phyloP scores from a whole-genome alignment of 1,140 invertebrate species.

The Lycorma delicatula region DNA sequence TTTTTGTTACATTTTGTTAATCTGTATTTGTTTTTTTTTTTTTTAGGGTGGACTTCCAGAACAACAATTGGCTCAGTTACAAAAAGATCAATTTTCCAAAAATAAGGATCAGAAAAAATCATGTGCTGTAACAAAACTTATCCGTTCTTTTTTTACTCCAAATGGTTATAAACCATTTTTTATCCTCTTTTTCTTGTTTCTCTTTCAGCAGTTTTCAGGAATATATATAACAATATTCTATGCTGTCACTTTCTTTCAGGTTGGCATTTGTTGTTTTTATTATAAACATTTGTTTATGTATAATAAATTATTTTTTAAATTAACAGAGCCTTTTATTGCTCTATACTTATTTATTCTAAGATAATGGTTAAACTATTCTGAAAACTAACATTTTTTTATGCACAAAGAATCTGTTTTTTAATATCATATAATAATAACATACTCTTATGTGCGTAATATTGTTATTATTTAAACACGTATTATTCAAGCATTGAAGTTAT shows the following conservation, averaged over 20 bases:
- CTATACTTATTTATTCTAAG: too few relatives aligned
- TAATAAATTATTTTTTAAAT: too few relatives aligned
- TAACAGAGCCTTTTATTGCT: too few relatives aligned
- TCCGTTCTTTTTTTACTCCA: conserved; percentile 16
- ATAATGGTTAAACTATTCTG: too few relatives aligned
- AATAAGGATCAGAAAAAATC: conserved; percentile 1
- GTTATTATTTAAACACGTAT: too few relatives aligned
- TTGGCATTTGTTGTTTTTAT: conserved; percentile 30
- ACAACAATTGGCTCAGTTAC: conserved; percentile 36
- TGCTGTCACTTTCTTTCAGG: conserved; percentile 51
- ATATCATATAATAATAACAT: too few relatives aligned
- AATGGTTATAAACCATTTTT: conserved; percentile 37
- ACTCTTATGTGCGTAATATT: too few relatives aligned
- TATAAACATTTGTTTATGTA: too few relatives aligned
- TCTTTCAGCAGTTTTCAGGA: conserved; percentile 52
- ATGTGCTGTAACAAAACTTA: not conserved
- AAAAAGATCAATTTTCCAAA: conserved; percentile 35
- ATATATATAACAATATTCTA: conserved; percentile 63
- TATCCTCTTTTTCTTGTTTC: conserved; percentile 46
- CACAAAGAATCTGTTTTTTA: too few relatives aligned
- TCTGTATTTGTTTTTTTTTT: conserved; percentile 1
- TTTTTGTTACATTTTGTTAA: too few relatives aligned
- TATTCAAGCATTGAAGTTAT: too few relatives aligned
- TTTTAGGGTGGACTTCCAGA: conserved; percentile 29
- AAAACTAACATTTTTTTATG: too few relatives aligned